Evolutionary conservation across 2,113 vertebrate genomes (phyloP).

Genomic region (Trinectes maculatus): DNA sequence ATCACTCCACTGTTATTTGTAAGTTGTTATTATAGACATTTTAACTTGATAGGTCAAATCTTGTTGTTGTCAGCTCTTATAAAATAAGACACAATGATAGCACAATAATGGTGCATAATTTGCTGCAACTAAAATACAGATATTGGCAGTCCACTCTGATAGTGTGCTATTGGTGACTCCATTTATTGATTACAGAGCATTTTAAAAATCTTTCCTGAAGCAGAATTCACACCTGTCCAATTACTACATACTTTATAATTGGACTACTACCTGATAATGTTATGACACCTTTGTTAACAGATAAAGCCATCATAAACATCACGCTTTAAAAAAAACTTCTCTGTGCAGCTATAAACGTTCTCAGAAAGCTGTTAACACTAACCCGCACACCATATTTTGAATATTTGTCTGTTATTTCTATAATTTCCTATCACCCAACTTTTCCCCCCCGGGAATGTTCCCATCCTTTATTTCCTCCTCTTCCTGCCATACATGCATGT

Average conservation of each 20-base stretch:
- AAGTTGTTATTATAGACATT: constrained; percentile 8
- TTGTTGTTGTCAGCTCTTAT: not conserved
- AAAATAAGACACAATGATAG: constrained; percentile 14
- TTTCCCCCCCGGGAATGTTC: constrained; percentile 33
- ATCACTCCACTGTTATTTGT: not conserved
- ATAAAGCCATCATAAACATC: constrained; percentile 1
- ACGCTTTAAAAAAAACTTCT: not conserved
- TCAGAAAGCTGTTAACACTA: constrained; percentile 16
- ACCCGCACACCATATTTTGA: constrained; percentile 14
- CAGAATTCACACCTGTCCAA: constrained; percentile 28
- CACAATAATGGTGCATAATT: constrained; percentile 3
- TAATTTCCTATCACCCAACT: constrained; percentile 27
- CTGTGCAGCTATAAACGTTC: constrained; percentile 19
- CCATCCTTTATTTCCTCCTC: constrained; percentile 54
- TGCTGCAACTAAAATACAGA: not conserved
- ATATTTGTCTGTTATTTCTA: constrained; percentile 33
- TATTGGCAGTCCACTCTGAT: constrained; percentile 6
- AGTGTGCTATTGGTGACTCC: constrained; percentile 23
- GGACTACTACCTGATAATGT: not conserved
- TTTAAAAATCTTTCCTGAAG: constrained; percentile 37
- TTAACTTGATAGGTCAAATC: not conserved
- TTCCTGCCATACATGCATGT: constrained; percentile 56
- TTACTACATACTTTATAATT: constrained; percentile 21
- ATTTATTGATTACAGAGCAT: constrained; percentile 38
- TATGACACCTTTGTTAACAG: constrained; percentile 18